phyloP scores from a whole-genome alignment of 2,113 vertebrate genomes.

The Polypterus bichir region DNA sequence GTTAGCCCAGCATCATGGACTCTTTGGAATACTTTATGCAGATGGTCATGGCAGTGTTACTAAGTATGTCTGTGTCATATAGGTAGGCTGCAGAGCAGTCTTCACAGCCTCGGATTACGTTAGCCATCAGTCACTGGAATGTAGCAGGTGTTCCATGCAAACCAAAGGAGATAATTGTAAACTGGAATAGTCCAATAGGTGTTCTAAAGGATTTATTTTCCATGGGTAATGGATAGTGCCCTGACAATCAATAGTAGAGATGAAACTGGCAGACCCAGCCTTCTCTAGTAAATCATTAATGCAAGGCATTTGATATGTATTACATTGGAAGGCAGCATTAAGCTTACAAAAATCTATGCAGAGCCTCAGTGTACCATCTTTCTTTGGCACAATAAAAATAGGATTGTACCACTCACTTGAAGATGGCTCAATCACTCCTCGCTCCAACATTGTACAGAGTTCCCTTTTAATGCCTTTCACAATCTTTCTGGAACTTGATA shows the following conservation, averaged over 20 bases:
- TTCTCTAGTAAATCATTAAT: not conserved
- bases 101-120: no score
- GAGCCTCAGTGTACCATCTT: not conserved
- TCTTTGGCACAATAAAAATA: not conserved
- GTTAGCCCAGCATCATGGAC: no score
- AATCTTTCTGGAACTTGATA: not conserved
- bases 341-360: not conserved
- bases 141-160: no score
- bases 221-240: no score
- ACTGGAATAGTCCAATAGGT: no score
- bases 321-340: not conserved
- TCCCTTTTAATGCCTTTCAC: not conserved
- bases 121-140: no score
- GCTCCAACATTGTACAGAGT: not conserved
- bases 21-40: no score
- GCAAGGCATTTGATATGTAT: not conserved
- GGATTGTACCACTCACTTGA: not conserved
- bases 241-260: not conserved
- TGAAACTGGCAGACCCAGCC: not conserved
- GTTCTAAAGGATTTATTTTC: no score
- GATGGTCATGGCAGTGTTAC: no score
- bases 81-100: no score
- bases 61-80: no score
- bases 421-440: not conserved
- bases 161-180: no score